Base-by-base conservation (phyloP, 2,113 vertebrate species). In the Cyanoramphus novaezelandiae region DNA sequence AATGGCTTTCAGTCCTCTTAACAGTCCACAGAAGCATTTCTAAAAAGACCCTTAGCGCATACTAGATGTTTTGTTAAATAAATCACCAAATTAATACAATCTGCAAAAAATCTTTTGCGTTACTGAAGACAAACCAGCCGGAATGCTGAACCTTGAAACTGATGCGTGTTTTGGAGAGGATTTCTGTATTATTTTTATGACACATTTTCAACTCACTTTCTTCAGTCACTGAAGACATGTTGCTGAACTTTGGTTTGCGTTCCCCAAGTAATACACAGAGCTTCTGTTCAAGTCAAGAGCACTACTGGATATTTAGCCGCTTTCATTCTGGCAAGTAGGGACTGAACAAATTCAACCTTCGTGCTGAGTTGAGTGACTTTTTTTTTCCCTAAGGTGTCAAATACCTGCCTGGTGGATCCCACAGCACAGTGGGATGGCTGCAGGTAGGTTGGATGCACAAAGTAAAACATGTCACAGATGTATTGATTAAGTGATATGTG, bases 351-450 rank as follows among this genome's bases (percentile, higher is more conserved):
- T 63, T n/a, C 37, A 71, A 7, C 16, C 6, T 49, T 49, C 37
- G 31, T 44, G 21, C 14, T 12, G 20, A 63, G 6, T 18, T 19
- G 25, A 9, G 10, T 43, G 18, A 14, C 7, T 0, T 1, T 65
- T 72, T 71, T 70, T 43, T 2, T 59, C 4, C 20, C 20, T 29
- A 47, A n/a, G 21, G 8, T 85, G 33, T 52, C 41, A 33, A 6
- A 4, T 37, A 62, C 4, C 17, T 92, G 25, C 25, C 10, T 65
- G 44, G 17, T 25, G 57, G 33, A 33, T 60, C 41, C 19, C 31
- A 7, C 12, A 13, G 12, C 0, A 0, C 44, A 50, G 53, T 62
- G 60, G 52, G 21, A 17, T 24, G 59, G 41, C 46, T 43, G 3
- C 23, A 8, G 39, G 59, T 57, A 19, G n/a, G 20, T 52, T n/a